A percentile compares a stretch with the other conserved stretches of the same genome.
Evolutionary conservation across 2,113 vertebrate genomes (phyloP).

Genomic region (Choloepus hoffmanni): DNA sequence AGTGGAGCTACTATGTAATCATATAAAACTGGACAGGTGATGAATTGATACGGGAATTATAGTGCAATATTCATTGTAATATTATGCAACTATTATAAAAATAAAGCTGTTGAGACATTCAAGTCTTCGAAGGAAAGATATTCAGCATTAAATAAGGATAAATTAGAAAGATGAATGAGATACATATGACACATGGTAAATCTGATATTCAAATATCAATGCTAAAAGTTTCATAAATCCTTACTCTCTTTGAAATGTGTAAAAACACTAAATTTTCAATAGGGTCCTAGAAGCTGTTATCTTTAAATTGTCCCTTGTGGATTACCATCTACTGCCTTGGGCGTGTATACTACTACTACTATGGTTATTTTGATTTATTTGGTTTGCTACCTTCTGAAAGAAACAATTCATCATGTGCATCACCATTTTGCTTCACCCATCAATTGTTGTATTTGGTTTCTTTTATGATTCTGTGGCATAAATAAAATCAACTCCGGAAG

Average conservation of each 20-base stretch:
- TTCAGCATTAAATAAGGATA: neutral
- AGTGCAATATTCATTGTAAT: neutral
- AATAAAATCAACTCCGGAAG: neutral
- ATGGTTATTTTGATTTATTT: neutral
- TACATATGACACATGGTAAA: neutral
- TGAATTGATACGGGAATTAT: neutral
- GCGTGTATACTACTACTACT: neutral
- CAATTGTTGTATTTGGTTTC: neutral
- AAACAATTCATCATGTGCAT: neutral
- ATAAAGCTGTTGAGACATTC: neutral
- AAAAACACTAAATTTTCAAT: neutral
- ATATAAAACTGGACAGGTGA: neutral
- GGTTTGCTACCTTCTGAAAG: neutral
- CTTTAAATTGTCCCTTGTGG: neutral
- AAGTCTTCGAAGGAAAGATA: neutral
- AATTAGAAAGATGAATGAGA: neutral
- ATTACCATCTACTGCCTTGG: neutral
- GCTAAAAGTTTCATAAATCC: conserved; percentile 1
- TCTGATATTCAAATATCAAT: neutral
- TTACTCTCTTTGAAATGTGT: neutral
- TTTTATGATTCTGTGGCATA: neutral
- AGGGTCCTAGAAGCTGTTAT: neutral
- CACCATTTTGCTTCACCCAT: neutral
- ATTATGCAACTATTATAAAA: neutral
- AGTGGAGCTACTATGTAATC: neutral